These are phyloP conservation scores for Cyanistes caeruleus DNA, from an alignment of 2,113 vertebrate species.

Conservation along the genomic window DNA sequence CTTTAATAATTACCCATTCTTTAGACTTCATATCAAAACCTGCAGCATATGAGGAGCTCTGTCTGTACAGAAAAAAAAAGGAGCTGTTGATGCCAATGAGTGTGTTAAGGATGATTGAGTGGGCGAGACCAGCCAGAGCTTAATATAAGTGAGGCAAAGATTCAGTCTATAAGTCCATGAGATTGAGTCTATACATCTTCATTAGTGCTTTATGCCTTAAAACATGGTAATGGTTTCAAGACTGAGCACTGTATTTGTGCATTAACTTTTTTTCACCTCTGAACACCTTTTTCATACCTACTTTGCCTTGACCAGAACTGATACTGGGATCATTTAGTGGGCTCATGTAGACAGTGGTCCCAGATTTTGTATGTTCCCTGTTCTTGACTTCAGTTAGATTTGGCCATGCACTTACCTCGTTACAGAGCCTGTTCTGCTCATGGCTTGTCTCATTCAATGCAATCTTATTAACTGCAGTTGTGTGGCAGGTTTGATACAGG, in stretches of 20 bases:
- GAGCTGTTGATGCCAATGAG: constrained; percentile 43
- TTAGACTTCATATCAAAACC: constrained; percentile 37
- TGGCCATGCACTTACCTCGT: neutral
- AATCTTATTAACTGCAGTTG: neutral
- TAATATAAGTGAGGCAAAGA: constrained; percentile 67
- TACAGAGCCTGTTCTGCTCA: constrained; percentile 28
- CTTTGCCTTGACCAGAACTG: neutral
- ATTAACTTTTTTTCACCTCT: constrained; percentile 59
- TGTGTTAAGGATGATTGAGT: constrained; percentile 75
- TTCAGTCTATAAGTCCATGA: constrained; percentile 66
- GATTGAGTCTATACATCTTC: constrained; percentile 78
- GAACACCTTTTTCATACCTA: neutral
- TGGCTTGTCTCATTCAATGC: neutral
- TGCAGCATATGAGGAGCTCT: constrained; percentile 26
- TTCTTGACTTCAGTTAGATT: neutral
- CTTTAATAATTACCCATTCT: constrained; percentile 31
- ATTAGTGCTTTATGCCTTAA: constrained; percentile 69
- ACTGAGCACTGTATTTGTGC: constrained; percentile 29
- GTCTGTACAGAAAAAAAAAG: constrained; percentile 52
- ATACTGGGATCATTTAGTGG: neutral
- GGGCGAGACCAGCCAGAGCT: constrained; percentile 51
- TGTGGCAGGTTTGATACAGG: neutral
- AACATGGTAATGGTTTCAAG: constrained; percentile 66
- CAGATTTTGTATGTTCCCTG: neutral
- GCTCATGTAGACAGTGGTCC: neutral